phyloP scores from a whole-genome alignment of 2,113 vertebrate species.

The Narcine bancroftii region DNA sequence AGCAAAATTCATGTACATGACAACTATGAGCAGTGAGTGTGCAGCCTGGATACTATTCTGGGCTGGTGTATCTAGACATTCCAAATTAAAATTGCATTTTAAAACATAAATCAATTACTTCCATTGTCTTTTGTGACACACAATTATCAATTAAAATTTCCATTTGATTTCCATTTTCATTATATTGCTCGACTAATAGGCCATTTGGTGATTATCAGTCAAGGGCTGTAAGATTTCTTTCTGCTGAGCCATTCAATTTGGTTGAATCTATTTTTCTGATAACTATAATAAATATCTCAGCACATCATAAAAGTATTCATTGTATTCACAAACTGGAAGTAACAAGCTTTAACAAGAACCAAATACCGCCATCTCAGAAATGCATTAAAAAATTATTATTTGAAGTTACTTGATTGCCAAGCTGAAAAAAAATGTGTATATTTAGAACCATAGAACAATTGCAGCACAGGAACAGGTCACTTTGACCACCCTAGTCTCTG shows the following conservation, averaged over 20 bases:
- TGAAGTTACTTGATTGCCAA: neutral
- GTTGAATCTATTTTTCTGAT: neutral
- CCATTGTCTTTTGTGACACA: neutral
- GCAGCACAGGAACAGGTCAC: too few relatives aligned
- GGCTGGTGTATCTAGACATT: neutral
- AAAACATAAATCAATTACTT: neutral
- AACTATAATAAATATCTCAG: neutral
- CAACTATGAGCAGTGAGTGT: too few relatives aligned
- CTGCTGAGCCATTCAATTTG: neutral
- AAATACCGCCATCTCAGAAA: neutral
- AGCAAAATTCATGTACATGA: neutral
- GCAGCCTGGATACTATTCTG: neutral
- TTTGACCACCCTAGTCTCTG: too few relatives aligned
- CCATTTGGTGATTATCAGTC: neutral
- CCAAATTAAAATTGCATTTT: neutral
- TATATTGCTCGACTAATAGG: neutral
- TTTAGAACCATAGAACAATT: too few relatives aligned
- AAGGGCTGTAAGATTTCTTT: neutral
- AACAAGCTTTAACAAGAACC: neutral
- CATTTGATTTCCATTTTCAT: neutral
- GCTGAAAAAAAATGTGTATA: neutral
- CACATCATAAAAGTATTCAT: neutral
- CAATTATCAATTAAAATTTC: neutral
- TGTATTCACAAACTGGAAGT: neutral
- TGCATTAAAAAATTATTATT: neutral